Evolutionary conservation across 2,797 vertebrate genomes (phyloP), one percentile per base, ranked within the genome.

Genomic region (Lepus townsendii): DNA sequence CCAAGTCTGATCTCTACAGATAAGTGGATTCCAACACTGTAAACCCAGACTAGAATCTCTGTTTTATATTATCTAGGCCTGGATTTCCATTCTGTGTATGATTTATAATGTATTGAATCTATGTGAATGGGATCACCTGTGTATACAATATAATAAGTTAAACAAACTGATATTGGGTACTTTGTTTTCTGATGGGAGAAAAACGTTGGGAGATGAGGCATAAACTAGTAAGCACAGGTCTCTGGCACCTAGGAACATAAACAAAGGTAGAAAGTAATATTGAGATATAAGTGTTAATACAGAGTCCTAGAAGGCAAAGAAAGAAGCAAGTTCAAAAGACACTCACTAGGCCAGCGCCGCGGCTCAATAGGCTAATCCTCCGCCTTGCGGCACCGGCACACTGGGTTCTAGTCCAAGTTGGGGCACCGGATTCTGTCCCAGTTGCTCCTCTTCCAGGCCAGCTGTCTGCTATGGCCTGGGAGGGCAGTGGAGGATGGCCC

Each of bases 231-330:
- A 62, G 3, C 19, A 13, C 24, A 13, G 6, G 35, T n/a, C n/a
- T 65, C 22, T 93, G 27, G 24, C 30, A 32, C 32, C 27, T 13
- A 60, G 63, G 20, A 91, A 12, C 50, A 50, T 32, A n/a, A 24
- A 80, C 5, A 63, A 32, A 78, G 19, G 17, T 19, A 0, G 50
- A 66, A 26, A 13, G 12, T 0, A 2, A 3, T 7, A 20, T 0
- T 17, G 30, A 57, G 35, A 12, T 19, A 12, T 5, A 62, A 1
- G 4, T 26, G 2, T 38, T 85, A n/a, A 47, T 27, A 78, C 47
- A 47, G 3, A 30, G 22, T 52, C 27, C 26, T 12, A 82, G n/a
- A 91, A 65, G 13, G 4, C 22, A 22, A 77, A 63, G 17, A 65
- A 65, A 71, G 60, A 60, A 60, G 10, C 6, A 30, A 72, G 14